Conservation (phyloP, 2,113 vertebrate species). For the Steatornis caripensis region DNA sequence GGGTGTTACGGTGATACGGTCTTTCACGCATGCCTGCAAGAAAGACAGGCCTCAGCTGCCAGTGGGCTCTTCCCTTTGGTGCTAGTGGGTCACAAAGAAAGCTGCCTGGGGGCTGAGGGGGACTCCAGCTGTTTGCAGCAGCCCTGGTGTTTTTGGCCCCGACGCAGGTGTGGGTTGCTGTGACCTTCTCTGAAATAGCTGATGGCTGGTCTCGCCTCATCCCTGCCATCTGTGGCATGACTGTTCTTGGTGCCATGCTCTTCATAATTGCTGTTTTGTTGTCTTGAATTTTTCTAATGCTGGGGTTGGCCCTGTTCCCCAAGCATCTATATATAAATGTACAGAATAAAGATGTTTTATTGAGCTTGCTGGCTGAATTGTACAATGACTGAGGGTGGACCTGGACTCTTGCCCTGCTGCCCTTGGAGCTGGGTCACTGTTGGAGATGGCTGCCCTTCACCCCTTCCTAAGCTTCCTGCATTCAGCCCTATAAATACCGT, state of each 20-base stretch:
- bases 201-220: background rate
- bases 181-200: background rate
- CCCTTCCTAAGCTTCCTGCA: background rate
- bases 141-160: slow-evolving; percentile 3
- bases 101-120: background rate
- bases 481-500: background rate
- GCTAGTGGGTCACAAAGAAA: background rate
- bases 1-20: background rate
- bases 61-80: background rate
- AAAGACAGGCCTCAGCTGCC: background rate
- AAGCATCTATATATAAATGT: slow-evolving; percentile 69
- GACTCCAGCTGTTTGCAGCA: slow-evolving; percentile 18
- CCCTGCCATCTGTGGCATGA: slow-evolving; percentile 50
- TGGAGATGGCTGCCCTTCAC: background rate
- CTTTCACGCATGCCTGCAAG: background rate
- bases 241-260: slow-evolving; percentile 65
- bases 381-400: background rate
- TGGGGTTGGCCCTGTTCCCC: slow-evolving; percentile 54
- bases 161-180: background rate
- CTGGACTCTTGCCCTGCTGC: background rate
- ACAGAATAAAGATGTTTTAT: slow-evolving; percentile 83
- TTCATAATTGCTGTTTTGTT: slow-evolving; percentile 52
- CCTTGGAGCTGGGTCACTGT: background rate
- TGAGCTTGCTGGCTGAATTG: slow-evolving; percentile 14
- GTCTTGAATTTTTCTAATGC: slow-evolving; percentile 71